Evolutionary conservation across 2,888 invertebrate species (phyloP).

Genomic region (Galeopsomyia nigrocyanea): DNA sequence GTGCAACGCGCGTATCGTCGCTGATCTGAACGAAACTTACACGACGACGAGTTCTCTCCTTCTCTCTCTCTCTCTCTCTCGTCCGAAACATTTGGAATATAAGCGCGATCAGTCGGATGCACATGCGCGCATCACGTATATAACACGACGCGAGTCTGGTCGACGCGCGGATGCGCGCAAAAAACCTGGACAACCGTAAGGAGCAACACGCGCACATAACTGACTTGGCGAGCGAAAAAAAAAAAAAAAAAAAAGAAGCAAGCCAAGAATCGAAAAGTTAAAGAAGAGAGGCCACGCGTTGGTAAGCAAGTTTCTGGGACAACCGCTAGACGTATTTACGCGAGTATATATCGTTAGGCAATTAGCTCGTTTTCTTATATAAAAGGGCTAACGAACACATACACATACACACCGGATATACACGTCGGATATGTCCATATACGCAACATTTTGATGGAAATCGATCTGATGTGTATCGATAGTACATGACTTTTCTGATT

Average conservation of each 20-base stretch:
- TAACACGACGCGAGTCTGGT: not conserved
- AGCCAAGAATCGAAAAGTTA: too few relatives aligned
- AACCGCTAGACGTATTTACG: constrained; percentile 21
- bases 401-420: constrained; percentile 25
- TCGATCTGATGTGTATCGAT: too few relatives aligned
- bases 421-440: constrained; percentile 20
- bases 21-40: too few relatives aligned
- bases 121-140: too few relatives aligned
- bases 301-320: constrained; percentile 54
- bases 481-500: too few relatives aligned
- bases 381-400: constrained; percentile 47
- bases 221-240: not conserved
- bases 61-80: too few relatives aligned
- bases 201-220: not conserved
- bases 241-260: too few relatives aligned
- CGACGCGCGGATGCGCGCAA: not conserved
- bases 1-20: too few relatives aligned
- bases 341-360: too few relatives aligned
- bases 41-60: too few relatives aligned
- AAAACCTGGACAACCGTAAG: constrained; percentile 12
- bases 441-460: too few relatives aligned
- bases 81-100: not conserved
- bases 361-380: constrained; percentile 58
- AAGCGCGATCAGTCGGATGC: too few relatives aligned
- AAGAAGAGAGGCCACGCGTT: not conserved